Base-by-base conservation (phyloP, 2,113 vertebrate genomes). In the Psephotus haematonotus region DNA sequence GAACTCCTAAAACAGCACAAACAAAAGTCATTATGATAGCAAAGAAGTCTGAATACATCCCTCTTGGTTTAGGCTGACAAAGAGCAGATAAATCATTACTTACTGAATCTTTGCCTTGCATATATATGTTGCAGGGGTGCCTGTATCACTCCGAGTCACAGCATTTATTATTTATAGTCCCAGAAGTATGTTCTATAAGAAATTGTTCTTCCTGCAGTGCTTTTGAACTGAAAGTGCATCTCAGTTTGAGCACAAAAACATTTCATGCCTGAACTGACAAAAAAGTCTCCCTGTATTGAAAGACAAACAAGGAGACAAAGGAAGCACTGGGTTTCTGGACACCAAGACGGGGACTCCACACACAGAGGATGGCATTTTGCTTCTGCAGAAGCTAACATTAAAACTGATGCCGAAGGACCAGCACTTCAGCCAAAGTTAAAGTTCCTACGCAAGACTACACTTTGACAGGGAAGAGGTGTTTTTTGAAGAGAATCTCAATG, bases 131-230 rank as follows among this genome's bases (percentile, higher is more conserved):
- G 67, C 65, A 95, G 82, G 59, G 43, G 37, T 86, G 72, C 64
- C 70, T 87, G 70, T 16, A 0, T 90, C 84, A 88, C 35, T 90
- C 57, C 13, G 2, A 94, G 50, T 79, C 77, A 93, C 37, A 72
- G 47, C 80, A 95, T 80, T 92, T 93, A 91, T 94, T 96, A 96
- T 97, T 95, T 95, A 96, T 70, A 77, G 53, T 71, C 82, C 84
- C 80, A 82, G 75, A 85, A 93, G 75, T 22, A 80, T 0, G 6
- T 37, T 90, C 74, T 65, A 31, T n/a, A 90, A 88, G 84, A 85
- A 91, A 91, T 20, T 70, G 41, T 88, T 95, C 87, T 91, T 95
- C 70, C 79, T 90, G 87, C 78, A 94, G 78, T 53, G 91, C 93
- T 93, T 95, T 96, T 94, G 67, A 96, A 91, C 70, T 41, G 49